Base-by-base conservation (phyloP, 2,888 invertebrate genomes). In the Rhagonycha fulva region DNA sequence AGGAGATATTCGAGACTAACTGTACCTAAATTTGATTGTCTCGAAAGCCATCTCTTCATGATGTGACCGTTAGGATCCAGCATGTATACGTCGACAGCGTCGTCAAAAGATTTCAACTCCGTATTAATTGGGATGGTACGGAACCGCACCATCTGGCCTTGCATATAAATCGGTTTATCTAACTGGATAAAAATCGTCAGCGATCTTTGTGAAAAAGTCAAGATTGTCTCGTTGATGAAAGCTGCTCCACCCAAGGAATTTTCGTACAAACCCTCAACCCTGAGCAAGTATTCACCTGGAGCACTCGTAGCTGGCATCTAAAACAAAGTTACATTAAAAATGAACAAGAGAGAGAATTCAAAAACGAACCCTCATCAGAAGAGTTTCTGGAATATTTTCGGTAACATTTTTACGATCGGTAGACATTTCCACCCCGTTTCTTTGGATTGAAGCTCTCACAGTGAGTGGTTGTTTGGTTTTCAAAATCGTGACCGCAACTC, bases 161-260 rank as follows among this genome's bases (percentile, higher is more conserved):
- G 98, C 93, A 94, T 97, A 85, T 98, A 98, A 5, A 98, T 92
- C 0, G 98, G 98, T 85, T 97, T 97, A 86, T 98, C 97, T 83
- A 96, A 93, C 88, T 98, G 98, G 81, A 98, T 95, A 86, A 98
- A 97, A 79, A 98, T 96, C 0, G 98, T 97, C 94, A 98, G 96
- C 69, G 97, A 96, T 61, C 98, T 91, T 82, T 94, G 94, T 0
- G 96, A 96, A 88, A 98, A 98, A 1, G 91, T 90, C 12, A 98
- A 89, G 76, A 92, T 89, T 0, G 97, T 96, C 86, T 97, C 97
- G 84, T 98, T 98, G 66, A 92, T 89, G 87, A 98, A 98, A 0
- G 97, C 95, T 72, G 94, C 92, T 0, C 98, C 98, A 9, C 96
- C 96, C 73, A 93, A 91, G 4, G 94, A 91, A 71, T 93, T 93